Evolutionary conservation across 1,140 invertebrate species (phyloP).

Genomic region (Drosophila tani): DNA sequence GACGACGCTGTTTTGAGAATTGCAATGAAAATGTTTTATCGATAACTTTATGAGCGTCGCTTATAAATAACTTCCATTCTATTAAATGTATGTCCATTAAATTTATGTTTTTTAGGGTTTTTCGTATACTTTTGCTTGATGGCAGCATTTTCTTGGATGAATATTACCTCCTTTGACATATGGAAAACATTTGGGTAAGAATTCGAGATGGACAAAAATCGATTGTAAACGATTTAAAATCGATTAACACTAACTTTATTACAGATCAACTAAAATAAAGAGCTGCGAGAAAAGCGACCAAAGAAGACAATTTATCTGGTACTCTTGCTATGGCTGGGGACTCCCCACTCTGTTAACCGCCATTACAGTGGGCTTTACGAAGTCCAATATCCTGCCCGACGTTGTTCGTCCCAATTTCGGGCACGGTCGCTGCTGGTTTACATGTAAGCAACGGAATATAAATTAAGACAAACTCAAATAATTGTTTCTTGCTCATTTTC

Average conservation of each 20-base stretch:
- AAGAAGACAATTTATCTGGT: constrained; percentile 86
- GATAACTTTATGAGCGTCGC: neutral
- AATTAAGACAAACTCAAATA: neutral
- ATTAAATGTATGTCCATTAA: neutral
- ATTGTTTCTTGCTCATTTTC: neutral
- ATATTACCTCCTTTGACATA: constrained; percentile 95
- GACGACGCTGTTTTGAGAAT: neutral
- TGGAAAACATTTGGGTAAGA: constrained; percentile 93
- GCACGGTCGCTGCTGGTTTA: constrained; percentile 86
- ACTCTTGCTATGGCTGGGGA: constrained; percentile 88
- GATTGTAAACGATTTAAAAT: no score
- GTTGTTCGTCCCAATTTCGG: constrained; percentile 86
- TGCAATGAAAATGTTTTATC: neutral
- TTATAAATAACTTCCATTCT: neutral
- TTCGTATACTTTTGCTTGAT: constrained; percentile 94
- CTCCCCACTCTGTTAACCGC: constrained; percentile 86
- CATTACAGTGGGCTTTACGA: constrained; percentile 85
- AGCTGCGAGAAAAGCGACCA: constrained; percentile 66
- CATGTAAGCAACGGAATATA: constrained; percentile 79
- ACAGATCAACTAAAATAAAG: constrained; percentile 58
- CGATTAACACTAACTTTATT: neutral
- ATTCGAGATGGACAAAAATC: no score
- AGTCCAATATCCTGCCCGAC: constrained; percentile 82
- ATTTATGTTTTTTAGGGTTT: constrained; percentile 88
- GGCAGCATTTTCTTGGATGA: constrained; percentile 95